A percentile compares a stretch with the other conserved stretches of the same genome.
These are phyloP conservation scores for Balanococcus diminutus DNA, from an alignment of 2,888 invertebrate species.

Conservation along the genomic window DNA sequence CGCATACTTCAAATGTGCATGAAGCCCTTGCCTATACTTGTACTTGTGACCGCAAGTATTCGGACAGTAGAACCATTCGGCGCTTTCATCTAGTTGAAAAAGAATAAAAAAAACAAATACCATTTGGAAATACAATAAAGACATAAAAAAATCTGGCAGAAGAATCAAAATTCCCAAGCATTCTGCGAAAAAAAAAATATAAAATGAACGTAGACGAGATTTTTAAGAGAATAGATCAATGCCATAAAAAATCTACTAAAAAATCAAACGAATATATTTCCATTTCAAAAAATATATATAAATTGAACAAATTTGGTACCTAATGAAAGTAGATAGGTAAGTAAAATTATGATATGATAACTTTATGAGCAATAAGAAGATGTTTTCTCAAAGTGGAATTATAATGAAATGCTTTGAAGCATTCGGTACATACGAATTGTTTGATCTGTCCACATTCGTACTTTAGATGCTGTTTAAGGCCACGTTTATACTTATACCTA, in stretches of 20 bases:
- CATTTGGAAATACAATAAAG: background rate
- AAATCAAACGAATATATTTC: too few relatives aligned
- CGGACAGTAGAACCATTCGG: slow-evolving; percentile 36
- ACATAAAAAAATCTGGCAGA: background rate
- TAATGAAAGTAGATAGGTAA: too few relatives aligned
- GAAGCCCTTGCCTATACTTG: slow-evolving; percentile 51
- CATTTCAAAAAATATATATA: too few relatives aligned
- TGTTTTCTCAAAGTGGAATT: slow-evolving; percentile 54
- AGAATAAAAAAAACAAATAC: background rate
- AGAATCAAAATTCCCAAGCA: background rate
- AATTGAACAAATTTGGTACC: too few relatives aligned
- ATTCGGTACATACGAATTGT: slow-evolving; percentile 63
- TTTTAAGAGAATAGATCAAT: too few relatives aligned
- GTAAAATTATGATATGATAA: background rate
- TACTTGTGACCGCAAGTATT: slow-evolving; percentile 55
- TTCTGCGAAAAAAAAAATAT: too few relatives aligned
- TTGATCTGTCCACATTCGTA: slow-evolving; percentile 63
- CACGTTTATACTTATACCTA: slow-evolving; percentile 44
- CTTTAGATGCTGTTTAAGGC: slow-evolving; percentile 56
- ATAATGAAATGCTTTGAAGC: slow-evolving; percentile 18
- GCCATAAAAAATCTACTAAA: too few relatives aligned
- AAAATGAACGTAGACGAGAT: too few relatives aligned
- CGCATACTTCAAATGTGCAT: background rate
- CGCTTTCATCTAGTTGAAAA: too few relatives aligned
- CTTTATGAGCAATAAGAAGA: background rate